phyloP scores from a whole-genome alignment of 2,113 vertebrate species.

The Rhinoderma darwinii region DNA sequence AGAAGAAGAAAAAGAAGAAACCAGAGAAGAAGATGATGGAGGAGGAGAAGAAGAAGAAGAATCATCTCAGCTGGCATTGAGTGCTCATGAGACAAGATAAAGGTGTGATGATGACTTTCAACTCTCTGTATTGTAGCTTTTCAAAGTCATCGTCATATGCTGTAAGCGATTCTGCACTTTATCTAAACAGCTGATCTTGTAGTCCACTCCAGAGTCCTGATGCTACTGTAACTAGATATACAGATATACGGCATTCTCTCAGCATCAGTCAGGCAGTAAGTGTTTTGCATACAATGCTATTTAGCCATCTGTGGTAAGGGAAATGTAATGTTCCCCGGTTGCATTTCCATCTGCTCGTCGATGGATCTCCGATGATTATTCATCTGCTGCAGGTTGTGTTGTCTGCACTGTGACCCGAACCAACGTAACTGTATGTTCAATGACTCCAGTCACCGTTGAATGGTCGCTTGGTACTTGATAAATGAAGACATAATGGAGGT shows the following conservation, averaged over 20 bases:
- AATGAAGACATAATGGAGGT: slow-evolving; percentile 22
- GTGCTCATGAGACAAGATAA: neutral
- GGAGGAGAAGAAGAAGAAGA: neutral
- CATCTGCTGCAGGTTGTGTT: slow-evolving; percentile 55
- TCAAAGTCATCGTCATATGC: neutral
- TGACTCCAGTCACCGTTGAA: slow-evolving; percentile 16
- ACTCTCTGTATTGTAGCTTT: neutral
- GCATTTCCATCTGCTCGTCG: slow-evolving; percentile 57
- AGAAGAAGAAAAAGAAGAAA: neutral
- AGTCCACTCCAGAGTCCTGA: neutral
- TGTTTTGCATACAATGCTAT: slow-evolving; percentile 54
- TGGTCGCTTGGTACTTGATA: slow-evolving; percentile 25
- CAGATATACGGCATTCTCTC: neutral
- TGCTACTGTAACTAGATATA: slow-evolving; percentile 24
- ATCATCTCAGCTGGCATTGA: neutral
- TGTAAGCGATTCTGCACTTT: neutral
- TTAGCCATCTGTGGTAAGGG: slow-evolving; percentile 52
- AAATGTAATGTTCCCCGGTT: slow-evolving; percentile 51
- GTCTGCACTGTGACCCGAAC: slow-evolving; percentile 42
- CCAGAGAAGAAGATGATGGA: neutral
- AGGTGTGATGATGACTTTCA: neutral
- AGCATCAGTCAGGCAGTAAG: neutral
- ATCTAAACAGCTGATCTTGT: slow-evolving; percentile 22
- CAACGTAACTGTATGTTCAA: slow-evolving; percentile 32
- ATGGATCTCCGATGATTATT: slow-evolving; percentile 57